These are phyloP conservation scores for Zosterops japonicus DNA, from an alignment of 2,113 vertebrate species.

Conservation along the genomic window DNA sequence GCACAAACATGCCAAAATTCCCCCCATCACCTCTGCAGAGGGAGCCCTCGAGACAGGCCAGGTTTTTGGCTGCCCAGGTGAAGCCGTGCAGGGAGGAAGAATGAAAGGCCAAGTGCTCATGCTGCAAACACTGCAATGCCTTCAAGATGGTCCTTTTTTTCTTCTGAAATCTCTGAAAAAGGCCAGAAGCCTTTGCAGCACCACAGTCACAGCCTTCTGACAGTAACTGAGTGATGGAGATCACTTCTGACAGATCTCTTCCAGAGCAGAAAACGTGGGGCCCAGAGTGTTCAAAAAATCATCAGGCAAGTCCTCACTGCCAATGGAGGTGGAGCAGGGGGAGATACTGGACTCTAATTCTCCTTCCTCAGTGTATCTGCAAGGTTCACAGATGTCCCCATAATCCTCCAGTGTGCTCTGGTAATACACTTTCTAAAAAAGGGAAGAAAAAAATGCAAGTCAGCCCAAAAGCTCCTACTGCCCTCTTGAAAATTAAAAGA, in stretches of 20 bases:
- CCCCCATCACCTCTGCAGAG: not conserved
- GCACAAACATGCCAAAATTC: not conserved
- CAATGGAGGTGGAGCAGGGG: conserved; percentile 48
- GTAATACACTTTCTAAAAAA: conserved; percentile 57
- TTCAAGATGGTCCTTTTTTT: not conserved
- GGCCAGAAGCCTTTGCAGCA: not conserved
- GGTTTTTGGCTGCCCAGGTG: not conserved
- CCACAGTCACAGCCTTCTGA: not conserved
- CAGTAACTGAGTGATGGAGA: not conserved
- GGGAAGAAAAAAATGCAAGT: not conserved
- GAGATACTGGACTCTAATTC: not conserved
- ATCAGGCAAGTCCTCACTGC: not conserved
- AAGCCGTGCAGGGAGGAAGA: not conserved
- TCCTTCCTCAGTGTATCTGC: conserved; percentile 73
- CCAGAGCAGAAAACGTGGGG: conserved; percentile 65
- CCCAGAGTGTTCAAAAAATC: conserved; percentile 70
- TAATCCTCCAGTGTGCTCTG: not conserved
- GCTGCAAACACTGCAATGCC: not conserved
- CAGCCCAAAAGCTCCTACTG: not conserved
- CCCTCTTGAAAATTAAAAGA: not conserved
- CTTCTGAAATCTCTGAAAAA: not conserved
- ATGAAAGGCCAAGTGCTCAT: not conserved
- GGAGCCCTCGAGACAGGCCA: fast-evolving
- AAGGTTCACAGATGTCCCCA: not conserved
- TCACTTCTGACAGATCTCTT: conserved; percentile 25